Evolutionary conservation across 2,113 vertebrate genomes (phyloP), one percentile per base, ranked within the genome.

Genomic region (Psephotus haematonotus): DNA sequence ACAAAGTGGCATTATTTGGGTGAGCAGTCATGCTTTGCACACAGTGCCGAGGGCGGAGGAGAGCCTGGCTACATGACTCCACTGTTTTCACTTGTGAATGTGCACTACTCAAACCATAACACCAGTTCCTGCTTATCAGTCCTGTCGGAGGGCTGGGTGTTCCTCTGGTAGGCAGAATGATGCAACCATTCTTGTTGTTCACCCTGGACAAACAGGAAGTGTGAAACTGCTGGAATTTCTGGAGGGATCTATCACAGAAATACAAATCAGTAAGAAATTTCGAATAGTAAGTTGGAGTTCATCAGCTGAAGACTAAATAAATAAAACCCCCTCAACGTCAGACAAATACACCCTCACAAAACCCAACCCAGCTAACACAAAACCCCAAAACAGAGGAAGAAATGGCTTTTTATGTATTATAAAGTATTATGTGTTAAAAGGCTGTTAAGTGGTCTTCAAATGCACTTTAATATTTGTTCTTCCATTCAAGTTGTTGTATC

Each of bases 171-270:
- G 29, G 29, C 29, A 16, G 65, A 22, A 25, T 60, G 35, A 33
- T 10, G 35, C 64, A 46, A 46, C 14, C 39, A 47, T 43, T 8
- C 47, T 22, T 43, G n/a, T 39, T 49, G 28, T 27, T 76, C 72
- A 5, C 63, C 0, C 0, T 7, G 52, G 10, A 16, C 10, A 4
- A 44, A 63, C 2, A 2, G 14, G 7, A 37, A n/a, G 11, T 18
- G 17, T 25, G 22, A 60, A 59, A 35, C 25, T 33, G 28, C 59
- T 79, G 53, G 18, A 44, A 39, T 81, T 62, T 25, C 31, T 9
- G 37, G 4, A 15, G 2, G 4, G 7, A 3, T 19, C 10, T 35
- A 3, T 13, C 12, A 22, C 17, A 59, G 55, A 60, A 82, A 76
- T 71, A 43, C 15, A 53, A 50, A 57, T 6, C 17, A 29, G 19